Base-by-base conservation (phyloP, 2,888 invertebrate genomes). In the Epirrita christyi region DNA sequence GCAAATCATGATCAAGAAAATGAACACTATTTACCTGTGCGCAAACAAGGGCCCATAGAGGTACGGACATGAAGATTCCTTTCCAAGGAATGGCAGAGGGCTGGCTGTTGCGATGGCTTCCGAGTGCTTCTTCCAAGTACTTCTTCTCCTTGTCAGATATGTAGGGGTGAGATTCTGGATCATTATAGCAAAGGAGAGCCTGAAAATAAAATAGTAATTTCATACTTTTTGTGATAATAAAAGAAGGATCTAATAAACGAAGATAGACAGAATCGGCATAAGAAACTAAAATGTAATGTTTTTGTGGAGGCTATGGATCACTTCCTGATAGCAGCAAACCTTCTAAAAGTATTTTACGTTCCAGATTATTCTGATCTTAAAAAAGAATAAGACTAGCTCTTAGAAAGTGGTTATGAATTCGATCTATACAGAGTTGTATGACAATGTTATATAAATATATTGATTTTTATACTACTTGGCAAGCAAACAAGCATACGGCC, bases 31-130 rank as follows among this genome's bases (percentile, higher is more conserved):
- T 36, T 34, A 93, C 92, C 89, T 96, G 96, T 61, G 96, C 96
- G 45, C 93, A 93, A 9, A 96, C 94, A n/a, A 96, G 78, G 0
- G 96, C 96, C 93, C 96, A 94, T 54, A 96, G 86, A 0, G 96
- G 95, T 2, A 93, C 88, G 0, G 94, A 96, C 53, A 92, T 95
- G 11, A 95, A 83, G 48, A 97, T 95, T 0, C 92, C 92, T 69
- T 90, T 93, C 96, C 96, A 96, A 0, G 96, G 96, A 28, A 95
- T 95, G 0, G 94, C 89, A 0, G 93, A 93, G 6, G 94, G 87
- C 58, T 91, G 89, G 63, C 92, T 92, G 63, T 87, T 89, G 36
- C 89, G 88, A 59, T 90, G 91, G 27, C 85, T 86, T 27, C 95
- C 94, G 50, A 96, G 85, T 50, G 95, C 94, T 73, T 94, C 93